Evolutionary conservation across 1,140 invertebrate genomes (phyloP).

Genomic region (Pachyrhynchus sulphureomaculatus): DNA sequence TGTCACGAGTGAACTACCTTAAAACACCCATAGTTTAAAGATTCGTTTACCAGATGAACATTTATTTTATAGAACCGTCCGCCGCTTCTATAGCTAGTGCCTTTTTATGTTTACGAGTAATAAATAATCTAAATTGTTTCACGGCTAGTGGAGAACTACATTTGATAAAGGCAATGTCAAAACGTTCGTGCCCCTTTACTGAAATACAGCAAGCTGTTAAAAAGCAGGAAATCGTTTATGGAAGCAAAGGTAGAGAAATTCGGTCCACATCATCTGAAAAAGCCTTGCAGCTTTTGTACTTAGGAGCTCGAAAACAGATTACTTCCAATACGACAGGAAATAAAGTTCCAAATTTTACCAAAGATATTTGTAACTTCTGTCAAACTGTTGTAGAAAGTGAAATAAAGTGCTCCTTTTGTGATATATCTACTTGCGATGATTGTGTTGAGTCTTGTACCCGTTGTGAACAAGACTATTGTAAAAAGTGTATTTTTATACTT

Average conservation of each 20-base stretch:
- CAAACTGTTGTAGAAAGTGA: not conserved
- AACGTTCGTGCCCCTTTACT: not conserved
- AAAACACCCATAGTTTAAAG: too few relatives aligned
- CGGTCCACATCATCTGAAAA: not conserved
- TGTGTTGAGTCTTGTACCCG: not conserved
- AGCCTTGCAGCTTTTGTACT: conserved; percentile 1
- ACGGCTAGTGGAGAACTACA: too few relatives aligned
- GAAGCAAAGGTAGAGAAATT: not conserved
- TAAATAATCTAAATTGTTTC: too few relatives aligned
- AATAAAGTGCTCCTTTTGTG: not conserved
- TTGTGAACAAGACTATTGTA: conserved; percentile 1
- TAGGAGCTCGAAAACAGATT: not conserved
- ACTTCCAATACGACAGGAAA: not conserved
- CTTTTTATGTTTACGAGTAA: too few relatives aligned
- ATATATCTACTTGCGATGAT: not conserved
- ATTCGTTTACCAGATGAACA: too few relatives aligned
- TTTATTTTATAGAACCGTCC: too few relatives aligned
- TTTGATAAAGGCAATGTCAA: too few relatives aligned
- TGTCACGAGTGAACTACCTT: too few relatives aligned
- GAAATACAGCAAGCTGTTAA: conserved; percentile 1
- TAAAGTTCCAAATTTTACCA: not conserved
- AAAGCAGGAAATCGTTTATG: not conserved
- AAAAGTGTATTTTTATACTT: conserved; percentile 4
- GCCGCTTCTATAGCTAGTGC: too few relatives aligned
- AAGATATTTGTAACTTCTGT: not conserved